Percentiles rank a stretch among this genome's conserved stretches.
phyloP scores from a whole-genome alignment of 2,888 invertebrate species.

The Diaprepes abbreviatus region DNA sequence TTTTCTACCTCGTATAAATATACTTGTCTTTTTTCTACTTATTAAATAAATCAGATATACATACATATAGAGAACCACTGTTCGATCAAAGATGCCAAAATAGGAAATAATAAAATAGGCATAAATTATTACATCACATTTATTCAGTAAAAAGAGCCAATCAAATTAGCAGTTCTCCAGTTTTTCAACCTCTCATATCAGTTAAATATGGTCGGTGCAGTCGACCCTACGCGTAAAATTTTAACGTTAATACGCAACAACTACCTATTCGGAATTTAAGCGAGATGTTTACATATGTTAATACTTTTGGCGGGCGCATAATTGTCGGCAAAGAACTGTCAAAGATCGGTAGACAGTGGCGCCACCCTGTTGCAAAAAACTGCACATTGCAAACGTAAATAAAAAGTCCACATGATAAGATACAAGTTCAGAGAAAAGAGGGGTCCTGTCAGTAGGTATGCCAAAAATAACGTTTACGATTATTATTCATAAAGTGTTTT shows the following conservation, averaged over 20 bases:
- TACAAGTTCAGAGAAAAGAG: too few species aligned
- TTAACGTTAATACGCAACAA: background rate
- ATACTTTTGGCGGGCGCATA: slow-evolving; percentile 33
- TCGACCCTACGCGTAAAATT: background rate
- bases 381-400: too few species aligned
- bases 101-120: too few species aligned
- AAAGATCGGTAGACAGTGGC: slow-evolving; percentile 39
- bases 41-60: background rate
- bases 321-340: slow-evolving; percentile 45
- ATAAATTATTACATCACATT: background rate
- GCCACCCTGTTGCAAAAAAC: slow-evolving; percentile 38
- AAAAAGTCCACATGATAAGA: too few species aligned
- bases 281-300: slow-evolving; percentile 39
- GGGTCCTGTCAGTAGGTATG: too few species aligned
- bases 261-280: slow-evolving; percentile 4
- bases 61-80: background rate
- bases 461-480: too few species aligned
- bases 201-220: too few species aligned
- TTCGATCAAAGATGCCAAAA: background rate
- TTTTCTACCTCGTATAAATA: background rate
- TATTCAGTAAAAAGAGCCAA: too few species aligned
- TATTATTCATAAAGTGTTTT: too few species aligned
- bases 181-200: too few species aligned
- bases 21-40: background rate
- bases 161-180: too few species aligned